Base-by-base conservation (phyloP, 2,888 invertebrate species). In the Stegophylla sp. region DNA sequence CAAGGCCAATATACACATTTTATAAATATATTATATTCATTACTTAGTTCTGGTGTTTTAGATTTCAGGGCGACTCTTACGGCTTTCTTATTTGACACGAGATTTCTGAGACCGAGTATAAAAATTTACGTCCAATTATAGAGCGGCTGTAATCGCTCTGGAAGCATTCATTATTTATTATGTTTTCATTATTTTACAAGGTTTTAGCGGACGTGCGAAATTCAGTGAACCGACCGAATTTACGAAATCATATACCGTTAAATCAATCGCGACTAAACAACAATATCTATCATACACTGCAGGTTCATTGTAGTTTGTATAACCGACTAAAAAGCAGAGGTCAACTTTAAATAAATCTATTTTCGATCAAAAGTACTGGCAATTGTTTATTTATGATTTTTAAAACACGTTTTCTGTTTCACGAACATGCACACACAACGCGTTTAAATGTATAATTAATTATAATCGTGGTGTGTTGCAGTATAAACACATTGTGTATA, bases 31-130 rank as follows among this genome's bases (percentile, higher is more conserved):
- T n/a, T n/a, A 64, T 48, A 43, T 43, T 41, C 23, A 51, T 51
- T 51, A 63, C 74, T 75, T 64, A 64, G 75, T 75, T 75, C 64
- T 75, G 75, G 75, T 64, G 51, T 41, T 64, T 64, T 41, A 45
- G n/a, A 61, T 73, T 43, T 73, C 73, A 61, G 73, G 73, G 59
- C 28, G n/a, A 61, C 12, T 63, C 15, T 5, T 51, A 26, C 15
- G 3, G 13, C 45, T 59, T 73, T 73, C 56, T 43, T 59, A 59
- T 43, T 53, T 12, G 69, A 69, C 28, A 20, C 9, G 34, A 69
- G 51, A 28, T 69, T 69, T 69, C 51, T 51, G 20, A n/a, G n/a
- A 10, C 12, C 13, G n/a, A 67, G 48, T 20, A 13, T 23, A 51
- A 48, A 51, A 69, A 48, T 7, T 20, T 1, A 56, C 56, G 34